A percentile compares a stretch with the other conserved stretches of the same genome.
These are phyloP conservation scores for Sycophaga agraensis DNA, from an alignment of 1,140 invertebrate genomes.

Conservation along the genomic window DNA sequence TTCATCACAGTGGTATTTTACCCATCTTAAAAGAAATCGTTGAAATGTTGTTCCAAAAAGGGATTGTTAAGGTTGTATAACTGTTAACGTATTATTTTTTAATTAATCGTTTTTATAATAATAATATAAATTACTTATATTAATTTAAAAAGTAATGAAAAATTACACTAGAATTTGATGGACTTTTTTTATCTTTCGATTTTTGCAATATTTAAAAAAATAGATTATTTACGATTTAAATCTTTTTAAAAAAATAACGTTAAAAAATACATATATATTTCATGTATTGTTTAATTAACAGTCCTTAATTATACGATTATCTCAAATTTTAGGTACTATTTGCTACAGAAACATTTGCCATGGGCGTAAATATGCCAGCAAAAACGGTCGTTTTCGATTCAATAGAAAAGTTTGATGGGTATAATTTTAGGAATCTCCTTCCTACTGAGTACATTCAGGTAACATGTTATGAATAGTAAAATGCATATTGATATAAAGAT, in stretches of 20 bases:
- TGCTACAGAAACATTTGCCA: constrained; percentile 98
- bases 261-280: neutral
- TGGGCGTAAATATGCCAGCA: constrained; percentile 99
- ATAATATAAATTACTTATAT: neutral
- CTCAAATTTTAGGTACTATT: constrained; percentile 73
- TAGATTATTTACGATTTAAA: neutral
- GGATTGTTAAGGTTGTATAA: constrained; percentile 89
- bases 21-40: constrained; percentile 98
- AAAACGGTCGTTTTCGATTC: constrained; percentile 95
- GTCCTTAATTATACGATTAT: too few relatives aligned
- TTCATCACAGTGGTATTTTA: constrained; percentile 96
- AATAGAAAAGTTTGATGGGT: constrained; percentile 89
- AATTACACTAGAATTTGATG: too few relatives aligned
- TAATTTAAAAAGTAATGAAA: too few relatives aligned
- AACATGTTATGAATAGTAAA: too few relatives aligned
- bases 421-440: constrained; percentile 70
- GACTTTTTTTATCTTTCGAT: too few relatives aligned
- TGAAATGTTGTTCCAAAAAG: constrained; percentile 92
- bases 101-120: neutral
- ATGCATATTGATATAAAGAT: too few relatives aligned
- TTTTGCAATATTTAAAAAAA: too few relatives aligned
- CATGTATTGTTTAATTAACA: too few relatives aligned
- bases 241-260: neutral
- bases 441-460: constrained; percentile 91
- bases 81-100: constrained; percentile 43